A percentile compares a stretch with the other conserved stretches of the same genome.
phyloP scores from a whole-genome alignment of 2,797 vertebrate species.

The Champsocephalus gunnari region DNA sequence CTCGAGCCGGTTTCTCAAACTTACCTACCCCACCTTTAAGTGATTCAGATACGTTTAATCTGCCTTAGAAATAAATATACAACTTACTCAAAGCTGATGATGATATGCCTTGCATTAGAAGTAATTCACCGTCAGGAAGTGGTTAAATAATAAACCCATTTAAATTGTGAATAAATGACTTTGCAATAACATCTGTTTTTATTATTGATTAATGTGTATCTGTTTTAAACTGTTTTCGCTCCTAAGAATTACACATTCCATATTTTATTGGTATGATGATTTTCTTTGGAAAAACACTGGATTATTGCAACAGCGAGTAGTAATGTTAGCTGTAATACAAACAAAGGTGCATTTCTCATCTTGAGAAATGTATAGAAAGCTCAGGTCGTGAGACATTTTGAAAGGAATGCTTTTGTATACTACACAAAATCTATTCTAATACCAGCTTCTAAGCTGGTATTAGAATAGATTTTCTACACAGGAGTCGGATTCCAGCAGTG shows the following conservation, averaged over 20 bases:
- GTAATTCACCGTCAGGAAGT: neutral
- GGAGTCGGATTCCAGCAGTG: conserved; percentile 46
- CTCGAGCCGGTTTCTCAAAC: too few relatives aligned
- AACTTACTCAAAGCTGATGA: neutral
- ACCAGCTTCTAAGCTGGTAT: too few relatives aligned
- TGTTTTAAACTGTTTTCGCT: conserved; percentile 2
- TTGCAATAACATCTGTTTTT: neutral
- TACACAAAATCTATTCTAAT: conserved; percentile 20
- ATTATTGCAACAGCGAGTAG: neutral
- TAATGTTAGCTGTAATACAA: neutral
- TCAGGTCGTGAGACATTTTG: neutral
- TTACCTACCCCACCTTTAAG: too few relatives aligned
- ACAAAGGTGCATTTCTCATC: neutral
- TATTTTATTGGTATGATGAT: neutral
- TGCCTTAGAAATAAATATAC: neutral
- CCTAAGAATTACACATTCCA: neutral
- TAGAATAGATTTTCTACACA: too few relatives aligned
- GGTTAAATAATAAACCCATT: neutral
- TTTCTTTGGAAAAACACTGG: neutral
- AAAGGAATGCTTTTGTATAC: conserved; percentile 19
- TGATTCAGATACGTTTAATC: neutral
- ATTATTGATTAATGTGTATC: neutral
- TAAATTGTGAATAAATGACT: neutral
- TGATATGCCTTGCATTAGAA: neutral
- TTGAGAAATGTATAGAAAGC: neutral